Base-by-base conservation (phyloP, 2,113 vertebrate genomes). In the Callipepla squamata region DNA sequence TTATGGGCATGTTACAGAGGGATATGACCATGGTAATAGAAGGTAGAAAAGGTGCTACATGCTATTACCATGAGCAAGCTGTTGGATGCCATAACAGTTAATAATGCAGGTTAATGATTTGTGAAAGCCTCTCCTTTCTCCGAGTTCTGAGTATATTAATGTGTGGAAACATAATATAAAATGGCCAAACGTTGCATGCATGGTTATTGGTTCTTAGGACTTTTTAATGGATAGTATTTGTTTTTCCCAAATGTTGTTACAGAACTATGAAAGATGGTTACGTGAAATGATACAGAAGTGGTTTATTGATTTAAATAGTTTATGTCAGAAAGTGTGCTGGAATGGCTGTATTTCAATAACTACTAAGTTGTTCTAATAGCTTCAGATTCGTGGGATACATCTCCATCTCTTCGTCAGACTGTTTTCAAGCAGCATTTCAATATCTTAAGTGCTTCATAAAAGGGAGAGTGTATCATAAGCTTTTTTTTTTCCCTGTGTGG, bases 21-120 rank as follows among this genome's bases (percentile, higher is more conserved):
- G 79, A 73, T 81, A 80, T 90, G 87, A 40, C 79, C 44, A 14
- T 50, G 19, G 65, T 74, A 85, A 70, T 84, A 88, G 44, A 65
- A 58, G 66, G 47, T 34, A 47, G 65, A 72, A 53, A 89, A 55
- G 42, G 55, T 68, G 80, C 45, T 86, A 59, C 38, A 7, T 51
- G 51, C 69, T 91, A 13, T 83, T 91, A 67, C 62, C 2, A 2
- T 76, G 83, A 86, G 73, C 44, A 76, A 74, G 50, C 34, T 90
- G 11, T 55, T 93, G 65, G 76, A 58, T 80, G 51, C 82, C 3
- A 2, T 94, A 83, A 65, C 47, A 89, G 61, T 87, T 87, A 80
- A 85, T 92, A 80, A 83, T 88, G 22, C 47, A 81, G 66, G 69
- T 88, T 93, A 92, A 89, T 92, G 68, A 88, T 94, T 91, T 3